Evolutionary conservation across 35 echinoderm and acorn worm species (phyloP), one percentile per base, ranked within the genome.

Genomic region (Amphiura filiformis): DNA sequence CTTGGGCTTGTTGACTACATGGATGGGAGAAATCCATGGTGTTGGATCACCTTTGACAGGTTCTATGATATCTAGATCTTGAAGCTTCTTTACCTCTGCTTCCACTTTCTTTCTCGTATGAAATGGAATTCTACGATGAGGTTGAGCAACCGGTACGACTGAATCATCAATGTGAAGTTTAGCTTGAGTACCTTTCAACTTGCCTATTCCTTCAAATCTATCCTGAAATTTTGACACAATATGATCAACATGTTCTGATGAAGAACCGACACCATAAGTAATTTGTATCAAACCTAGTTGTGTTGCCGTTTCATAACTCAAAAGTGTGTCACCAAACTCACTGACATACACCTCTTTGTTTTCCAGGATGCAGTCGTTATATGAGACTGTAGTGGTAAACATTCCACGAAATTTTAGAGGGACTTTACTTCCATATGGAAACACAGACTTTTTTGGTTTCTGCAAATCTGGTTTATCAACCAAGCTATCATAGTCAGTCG

Each of bases 91-190:
- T 17, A 94, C 40, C 87, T 94, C 83, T 5, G 75, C 77, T 81
- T 89, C 86, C 1, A 92, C 90, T 40, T 90, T 38, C 37, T 56
- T 83, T 32, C 94, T 70, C 12, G 89, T 28, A 23, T 92, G 86
- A 77, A 96, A 96, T 1, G 90, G 90, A 32, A 96, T 92, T 12
- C 94, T 57, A 4, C 89, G 61, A 38, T 96, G 94, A 41, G 86
- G 94, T 85, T 92, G 90, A 32, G 90, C 38, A 0, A 93, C 88
- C 34, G 89, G 94, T 23, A 37, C 57, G 18, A 96, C 37, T 37
- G 56, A 56, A 64, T 35, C 39, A 82, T 96, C 76, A 18, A 91
- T 76, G 65, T 91, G 13, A 94, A 80, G 36, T 91, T 95, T 3
- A 65, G 57, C 44, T 88, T n/a, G n/a, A 41, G 30, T 78, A 38